Evolutionary conservation across 2,113 vertebrate species (phyloP).

Genomic region (Gopherus evgoodei): DNA sequence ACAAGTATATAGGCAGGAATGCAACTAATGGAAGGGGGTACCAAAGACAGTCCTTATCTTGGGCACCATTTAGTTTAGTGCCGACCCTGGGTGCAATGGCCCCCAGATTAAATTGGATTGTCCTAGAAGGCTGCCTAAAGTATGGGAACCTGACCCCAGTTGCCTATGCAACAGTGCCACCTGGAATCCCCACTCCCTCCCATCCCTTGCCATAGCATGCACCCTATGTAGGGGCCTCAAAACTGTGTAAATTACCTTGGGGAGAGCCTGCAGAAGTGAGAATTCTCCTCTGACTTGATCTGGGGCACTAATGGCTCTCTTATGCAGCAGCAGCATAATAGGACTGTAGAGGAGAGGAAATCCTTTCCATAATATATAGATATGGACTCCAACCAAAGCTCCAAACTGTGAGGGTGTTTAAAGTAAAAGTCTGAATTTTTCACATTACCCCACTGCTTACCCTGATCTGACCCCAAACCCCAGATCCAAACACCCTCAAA

Average conservation of each 20-base stretch:
- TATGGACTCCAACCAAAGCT: not conserved
- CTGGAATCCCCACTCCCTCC: fast-evolving
- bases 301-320: not conserved
- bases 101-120: no score
- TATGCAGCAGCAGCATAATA: not conserved
- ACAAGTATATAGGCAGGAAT: fast-evolving
- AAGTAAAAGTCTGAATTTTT: not conserved
- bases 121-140: no score
- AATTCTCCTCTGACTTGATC: not conserved
- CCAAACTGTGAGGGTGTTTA: not conserved
- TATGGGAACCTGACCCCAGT: no score
- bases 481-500: not conserved
- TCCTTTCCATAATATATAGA: not conserved
- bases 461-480: not conserved
- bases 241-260: fast-evolving
- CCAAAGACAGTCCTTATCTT: no score
- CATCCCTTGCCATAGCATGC: fast-evolving
- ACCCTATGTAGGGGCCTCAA: not conserved
- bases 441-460: not conserved
- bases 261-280: not conserved
- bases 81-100: no score
- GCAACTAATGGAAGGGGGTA: not conserved
- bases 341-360: fast-evolving
- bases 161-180: no score
- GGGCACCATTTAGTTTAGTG: no score